Conservation (phyloP, 1,140 invertebrate genomes). For the Drosophila leontia region DNA sequence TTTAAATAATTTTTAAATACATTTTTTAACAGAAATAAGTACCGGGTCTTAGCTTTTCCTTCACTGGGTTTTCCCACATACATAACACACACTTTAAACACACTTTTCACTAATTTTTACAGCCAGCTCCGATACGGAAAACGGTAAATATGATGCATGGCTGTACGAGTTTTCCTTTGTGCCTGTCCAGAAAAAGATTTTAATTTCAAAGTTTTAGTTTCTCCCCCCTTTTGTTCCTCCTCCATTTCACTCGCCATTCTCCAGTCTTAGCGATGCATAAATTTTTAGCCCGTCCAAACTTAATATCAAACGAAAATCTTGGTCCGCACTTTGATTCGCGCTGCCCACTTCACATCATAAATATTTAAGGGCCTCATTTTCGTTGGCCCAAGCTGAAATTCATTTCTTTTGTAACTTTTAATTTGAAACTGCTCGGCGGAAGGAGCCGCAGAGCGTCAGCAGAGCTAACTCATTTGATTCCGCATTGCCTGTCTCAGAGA, state of each 20-base stretch:
- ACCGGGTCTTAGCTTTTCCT: background rate
- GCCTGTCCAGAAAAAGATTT: slow-evolving; percentile 48
- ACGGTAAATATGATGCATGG: slow-evolving; percentile 66
- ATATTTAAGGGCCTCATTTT: slow-evolving; percentile 79
- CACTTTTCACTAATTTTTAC: slow-evolving; percentile 24
- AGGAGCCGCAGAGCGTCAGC: background rate
- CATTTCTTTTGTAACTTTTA: slow-evolving; percentile 82
- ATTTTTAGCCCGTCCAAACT: slow-evolving; percentile 71
- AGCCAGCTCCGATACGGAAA: slow-evolving; percentile 78
- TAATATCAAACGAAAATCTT: slow-evolving; percentile 79
- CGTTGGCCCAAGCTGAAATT: slow-evolving; percentile 56
- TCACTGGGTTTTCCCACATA: background rate
- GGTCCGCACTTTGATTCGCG: slow-evolving; percentile 53
- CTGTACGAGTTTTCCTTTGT: slow-evolving; percentile 39
- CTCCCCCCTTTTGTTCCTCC: slow-evolving; percentile 4
- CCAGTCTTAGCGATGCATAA: slow-evolving; percentile 61
- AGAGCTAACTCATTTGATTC: slow-evolving; percentile 68
- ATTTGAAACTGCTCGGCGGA: slow-evolving; percentile 67
- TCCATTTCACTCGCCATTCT: slow-evolving; percentile 7
- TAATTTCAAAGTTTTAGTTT: slow-evolving; percentile 71
- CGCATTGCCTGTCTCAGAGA: slow-evolving; percentile 54
- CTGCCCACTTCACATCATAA: slow-evolving; percentile 75
- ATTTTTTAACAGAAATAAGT: background rate
- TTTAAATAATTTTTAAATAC: background rate
- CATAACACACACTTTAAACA: background rate